A percentile compares a stretch with the other conserved stretches of the same genome.
Conservation (phyloP, 2,113 vertebrate genomes). For the Climacteris rufus region DNA sequence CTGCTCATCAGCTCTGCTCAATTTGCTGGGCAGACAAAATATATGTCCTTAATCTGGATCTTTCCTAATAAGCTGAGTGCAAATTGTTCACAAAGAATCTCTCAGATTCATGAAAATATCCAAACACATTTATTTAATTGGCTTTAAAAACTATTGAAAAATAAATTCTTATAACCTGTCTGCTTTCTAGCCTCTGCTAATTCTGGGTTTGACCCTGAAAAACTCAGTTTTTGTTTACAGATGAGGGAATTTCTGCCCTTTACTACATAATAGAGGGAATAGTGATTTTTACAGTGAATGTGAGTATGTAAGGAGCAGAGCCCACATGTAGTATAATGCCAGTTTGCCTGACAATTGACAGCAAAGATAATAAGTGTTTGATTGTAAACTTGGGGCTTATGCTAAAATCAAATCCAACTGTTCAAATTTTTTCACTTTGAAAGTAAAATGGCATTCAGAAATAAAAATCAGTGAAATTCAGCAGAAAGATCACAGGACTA, state of each 20-base stretch:
- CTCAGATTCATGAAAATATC: not conserved
- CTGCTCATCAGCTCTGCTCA: not conserved
- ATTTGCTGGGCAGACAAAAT: not conserved
- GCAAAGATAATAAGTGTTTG: not conserved
- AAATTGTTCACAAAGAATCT: not conserved
- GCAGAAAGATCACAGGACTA: not conserved
- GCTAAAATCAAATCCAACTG: not conserved
- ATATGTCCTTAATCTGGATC: not conserved
- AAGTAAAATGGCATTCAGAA: not conserved
- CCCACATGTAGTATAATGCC: not conserved
- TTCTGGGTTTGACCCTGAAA: not conserved
- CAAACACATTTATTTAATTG: not conserved
- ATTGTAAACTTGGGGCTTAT: not conserved
- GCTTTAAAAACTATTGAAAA: not conserved
- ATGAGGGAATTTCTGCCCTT: not conserved
- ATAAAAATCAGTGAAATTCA: not conserved
- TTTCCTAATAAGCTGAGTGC: not conserved
- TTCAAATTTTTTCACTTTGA: accelerated
- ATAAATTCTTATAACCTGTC: not conserved
- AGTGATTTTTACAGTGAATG: not conserved
- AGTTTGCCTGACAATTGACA: not conserved
- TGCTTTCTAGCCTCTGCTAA: not conserved
- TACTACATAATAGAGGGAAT: not conserved
- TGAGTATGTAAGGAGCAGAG: not conserved
- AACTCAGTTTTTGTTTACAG: not conserved